Conservation (phyloP, 2,113 vertebrate genomes). For the Poeciliopsis occidentalis region DNA sequence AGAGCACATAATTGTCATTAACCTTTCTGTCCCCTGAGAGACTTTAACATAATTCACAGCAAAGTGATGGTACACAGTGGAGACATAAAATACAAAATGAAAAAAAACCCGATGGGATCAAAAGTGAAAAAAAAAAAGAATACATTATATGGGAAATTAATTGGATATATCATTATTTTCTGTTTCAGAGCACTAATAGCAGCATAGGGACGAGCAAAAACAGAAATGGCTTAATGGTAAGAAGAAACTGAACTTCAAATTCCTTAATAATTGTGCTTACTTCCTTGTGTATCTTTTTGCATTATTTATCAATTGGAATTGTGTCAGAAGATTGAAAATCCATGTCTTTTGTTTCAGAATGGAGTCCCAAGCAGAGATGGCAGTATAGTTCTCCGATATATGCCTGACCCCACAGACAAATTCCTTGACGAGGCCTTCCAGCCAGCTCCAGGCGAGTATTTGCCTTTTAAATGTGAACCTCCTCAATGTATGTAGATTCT, state of each 20-base stretch:
- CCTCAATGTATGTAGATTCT: neutral
- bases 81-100: neutral
- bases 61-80: neutral
- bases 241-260: slow-evolving; percentile 1
- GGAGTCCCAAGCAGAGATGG: slow-evolving; percentile 86
- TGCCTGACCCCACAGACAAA: slow-evolving; percentile 92
- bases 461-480: neutral
- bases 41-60: slow-evolving; percentile 24
- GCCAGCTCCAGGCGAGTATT: slow-evolving; percentile 84
- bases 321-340: neutral
- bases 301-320: neutral
- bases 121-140: neutral
- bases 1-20: slow-evolving; percentile 27
- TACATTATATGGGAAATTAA: neutral
- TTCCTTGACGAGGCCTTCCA: slow-evolving; percentile 85
- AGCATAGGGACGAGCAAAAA: slow-evolving; percentile 74
- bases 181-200: slow-evolving; percentile 77
- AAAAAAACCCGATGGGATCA: neutral
- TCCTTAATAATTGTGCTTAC: neutral
- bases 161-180: neutral
- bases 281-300: neutral
- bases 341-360: slow-evolving; percentile 69
- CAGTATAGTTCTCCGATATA: slow-evolving; percentile 89
- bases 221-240: slow-evolving; percentile 74
- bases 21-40: slow-evolving; percentile 18